phyloP scores from a whole-genome alignment of 2,888 invertebrate species.

The Furcula furcula region DNA sequence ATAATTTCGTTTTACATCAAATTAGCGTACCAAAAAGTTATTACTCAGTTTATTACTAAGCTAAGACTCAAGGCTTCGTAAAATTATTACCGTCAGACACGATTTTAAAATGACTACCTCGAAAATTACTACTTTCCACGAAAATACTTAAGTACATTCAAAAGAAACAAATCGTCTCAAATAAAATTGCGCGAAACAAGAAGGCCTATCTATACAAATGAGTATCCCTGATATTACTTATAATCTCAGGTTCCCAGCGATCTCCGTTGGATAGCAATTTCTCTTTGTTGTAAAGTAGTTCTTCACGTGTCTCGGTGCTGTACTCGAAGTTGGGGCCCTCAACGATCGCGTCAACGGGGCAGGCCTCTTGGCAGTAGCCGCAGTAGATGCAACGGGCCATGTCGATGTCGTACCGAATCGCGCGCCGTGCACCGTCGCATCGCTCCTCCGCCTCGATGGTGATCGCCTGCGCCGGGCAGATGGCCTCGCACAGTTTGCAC shows the following conservation, averaged over 20 bases:
- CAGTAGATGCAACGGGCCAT: constrained; percentile 99
- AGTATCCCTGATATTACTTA: constrained; percentile 88
- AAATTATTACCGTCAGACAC: constrained; percentile 20
- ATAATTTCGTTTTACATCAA: constrained; percentile 5
- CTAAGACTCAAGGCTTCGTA: constrained; percentile 9
- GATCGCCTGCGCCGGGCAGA: constrained; percentile 99
- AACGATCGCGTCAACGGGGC: constrained; percentile 98
- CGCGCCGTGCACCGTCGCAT: constrained; percentile 96
- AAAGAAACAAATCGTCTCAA: not conserved
- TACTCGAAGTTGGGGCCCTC: constrained; percentile 99
- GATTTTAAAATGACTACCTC: constrained; percentile 5
- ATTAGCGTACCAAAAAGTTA: constrained; percentile 9
- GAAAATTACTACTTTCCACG: not conserved
- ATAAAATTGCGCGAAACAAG: not conserved
- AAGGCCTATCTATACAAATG: constrained; percentile 57
- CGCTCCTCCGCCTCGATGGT: constrained; percentile 99
- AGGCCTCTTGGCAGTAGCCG: constrained; percentile 99
- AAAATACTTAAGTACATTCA: constrained; percentile 1
- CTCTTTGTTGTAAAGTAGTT: constrained; percentile 99
- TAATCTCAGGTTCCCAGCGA: constrained; percentile 99
- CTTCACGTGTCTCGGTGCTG: constrained; percentile 98
- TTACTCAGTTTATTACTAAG: constrained; percentile 6
- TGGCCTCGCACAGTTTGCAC: constrained; percentile 99
- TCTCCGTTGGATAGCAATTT: constrained; percentile 98
- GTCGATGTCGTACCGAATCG: constrained; percentile 99